Evolutionary conservation across 2,888 invertebrate genomes (phyloP).

Genomic region (Glyphotaelius pellucidus): DNA sequence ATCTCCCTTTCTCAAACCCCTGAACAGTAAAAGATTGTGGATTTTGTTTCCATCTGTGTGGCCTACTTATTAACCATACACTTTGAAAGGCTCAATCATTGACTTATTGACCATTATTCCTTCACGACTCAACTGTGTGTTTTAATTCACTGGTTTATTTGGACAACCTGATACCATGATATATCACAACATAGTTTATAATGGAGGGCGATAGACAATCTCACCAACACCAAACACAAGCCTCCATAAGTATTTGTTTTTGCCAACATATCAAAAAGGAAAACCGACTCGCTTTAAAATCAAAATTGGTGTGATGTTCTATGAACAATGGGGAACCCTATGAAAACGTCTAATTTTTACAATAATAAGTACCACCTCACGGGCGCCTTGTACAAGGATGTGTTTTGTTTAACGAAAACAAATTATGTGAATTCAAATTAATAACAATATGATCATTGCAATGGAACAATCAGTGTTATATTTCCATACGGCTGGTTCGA

Average conservation of each 20-base stretch:
- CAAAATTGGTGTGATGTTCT: neutral
- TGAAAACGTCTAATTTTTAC: neutral
- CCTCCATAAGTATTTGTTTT: neutral
- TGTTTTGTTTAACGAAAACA: neutral
- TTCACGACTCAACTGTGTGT: neutral
- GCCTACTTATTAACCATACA: neutral
- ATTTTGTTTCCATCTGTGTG: neutral
- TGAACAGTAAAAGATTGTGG: neutral
- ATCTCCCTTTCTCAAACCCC: neutral
- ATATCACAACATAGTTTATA: neutral
- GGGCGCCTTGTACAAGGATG: neutral
- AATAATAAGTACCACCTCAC: neutral
- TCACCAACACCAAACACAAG: neutral
- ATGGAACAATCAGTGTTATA: neutral
- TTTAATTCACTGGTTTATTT: neutral
- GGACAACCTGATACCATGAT: neutral
- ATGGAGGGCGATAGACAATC: neutral
- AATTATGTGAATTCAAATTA: neutral
- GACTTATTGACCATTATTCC: too few species aligned
- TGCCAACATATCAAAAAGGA: neutral
- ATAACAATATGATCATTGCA: neutral
- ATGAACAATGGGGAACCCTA: neutral
- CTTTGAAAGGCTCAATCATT: neutral
- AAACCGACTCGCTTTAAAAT: neutral
- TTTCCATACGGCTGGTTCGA: neutral